phyloP scores from a whole-genome alignment of 35 echinoderm and acorn worm genomes.

The Heliocidaris erythrogramma region DNA sequence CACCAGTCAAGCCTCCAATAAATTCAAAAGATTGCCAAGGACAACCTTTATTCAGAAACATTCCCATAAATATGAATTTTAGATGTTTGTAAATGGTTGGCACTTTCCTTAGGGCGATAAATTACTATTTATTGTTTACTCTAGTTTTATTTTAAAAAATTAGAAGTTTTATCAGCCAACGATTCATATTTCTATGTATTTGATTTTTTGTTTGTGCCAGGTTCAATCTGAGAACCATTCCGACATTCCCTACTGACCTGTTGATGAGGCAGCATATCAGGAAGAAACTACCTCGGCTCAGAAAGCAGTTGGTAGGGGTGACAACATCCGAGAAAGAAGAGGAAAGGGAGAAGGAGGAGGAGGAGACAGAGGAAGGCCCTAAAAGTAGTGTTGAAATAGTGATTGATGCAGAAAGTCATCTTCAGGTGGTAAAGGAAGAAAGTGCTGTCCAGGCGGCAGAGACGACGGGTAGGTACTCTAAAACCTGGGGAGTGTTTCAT shows the following conservation, averaged over 20 bases:
- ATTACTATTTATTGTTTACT: neutral
- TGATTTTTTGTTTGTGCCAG: slow-evolving; percentile 23
- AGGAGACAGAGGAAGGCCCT: neutral
- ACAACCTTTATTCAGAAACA: neutral
- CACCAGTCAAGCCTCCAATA: neutral
- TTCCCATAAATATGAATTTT: neutral
- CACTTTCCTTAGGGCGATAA: neutral
- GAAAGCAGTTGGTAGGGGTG: slow-evolving; percentile 11
- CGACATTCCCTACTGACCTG: slow-evolving; percentile 68
- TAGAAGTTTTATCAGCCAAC: neutral
- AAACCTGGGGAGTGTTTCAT: no score
- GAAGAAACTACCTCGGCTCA: slow-evolving; percentile 4
- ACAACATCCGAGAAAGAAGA: neutral
- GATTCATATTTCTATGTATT: neutral
- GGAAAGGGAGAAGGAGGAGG: neutral
- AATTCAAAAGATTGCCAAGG: neutral
- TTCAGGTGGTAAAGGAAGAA: neutral
- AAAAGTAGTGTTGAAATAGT: neutral
- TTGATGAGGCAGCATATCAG: slow-evolving; percentile 38
- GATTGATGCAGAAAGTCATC: neutral
- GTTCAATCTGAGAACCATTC: slow-evolving; percentile 72
- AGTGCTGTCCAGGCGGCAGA: neutral
- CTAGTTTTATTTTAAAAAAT: neutral
- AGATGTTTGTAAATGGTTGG: no score
- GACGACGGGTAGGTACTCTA: neutral